phyloP scores from a whole-genome alignment of 2,888 invertebrate genomes.

The Acanthopleura granulata region DNA sequence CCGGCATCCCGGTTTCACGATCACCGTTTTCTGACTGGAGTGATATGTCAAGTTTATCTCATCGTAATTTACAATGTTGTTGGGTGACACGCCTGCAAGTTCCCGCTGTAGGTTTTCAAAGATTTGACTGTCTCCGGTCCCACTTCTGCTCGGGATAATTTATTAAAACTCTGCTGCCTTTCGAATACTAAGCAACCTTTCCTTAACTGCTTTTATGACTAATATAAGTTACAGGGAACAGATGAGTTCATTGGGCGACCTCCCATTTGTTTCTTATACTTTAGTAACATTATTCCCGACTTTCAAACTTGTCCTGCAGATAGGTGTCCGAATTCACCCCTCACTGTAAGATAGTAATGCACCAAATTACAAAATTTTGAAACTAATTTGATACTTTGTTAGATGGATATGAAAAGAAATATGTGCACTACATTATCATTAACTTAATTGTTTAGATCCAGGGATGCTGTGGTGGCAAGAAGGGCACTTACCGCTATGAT shows the following conservation, averaged over 20 bases:
- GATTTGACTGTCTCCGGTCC: not conserved
- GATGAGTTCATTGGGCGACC: not conserved
- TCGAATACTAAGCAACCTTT: not conserved
- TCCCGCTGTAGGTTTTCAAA: slow-evolving; percentile 18
- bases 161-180: not conserved
- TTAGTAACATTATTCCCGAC: not conserved
- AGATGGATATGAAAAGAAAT: too few species aligned
- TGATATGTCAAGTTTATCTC: slow-evolving; percentile 64
- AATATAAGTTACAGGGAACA: not conserved
- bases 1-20: slow-evolving; percentile 21
- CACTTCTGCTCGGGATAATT: slow-evolving; percentile 4
- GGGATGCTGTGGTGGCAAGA: too few species aligned
- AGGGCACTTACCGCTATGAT: too few species aligned
- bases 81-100: slow-evolving; percentile 23
- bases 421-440: too few species aligned
- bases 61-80: slow-evolving; percentile 59
- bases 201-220: not conserved
- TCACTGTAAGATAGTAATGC: not conserved
- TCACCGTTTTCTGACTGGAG: slow-evolving; percentile 45
- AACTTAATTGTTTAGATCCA: too few species aligned
- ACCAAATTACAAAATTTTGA: not conserved
- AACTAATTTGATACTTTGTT: too few species aligned
- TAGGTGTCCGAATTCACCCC: slow-evolving; percentile 5
- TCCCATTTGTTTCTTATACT: not conserved
- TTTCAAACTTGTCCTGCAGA: too few species aligned